Base-by-base conservation (phyloP, 2,888 invertebrate genomes). In the Pocota personata region DNA sequence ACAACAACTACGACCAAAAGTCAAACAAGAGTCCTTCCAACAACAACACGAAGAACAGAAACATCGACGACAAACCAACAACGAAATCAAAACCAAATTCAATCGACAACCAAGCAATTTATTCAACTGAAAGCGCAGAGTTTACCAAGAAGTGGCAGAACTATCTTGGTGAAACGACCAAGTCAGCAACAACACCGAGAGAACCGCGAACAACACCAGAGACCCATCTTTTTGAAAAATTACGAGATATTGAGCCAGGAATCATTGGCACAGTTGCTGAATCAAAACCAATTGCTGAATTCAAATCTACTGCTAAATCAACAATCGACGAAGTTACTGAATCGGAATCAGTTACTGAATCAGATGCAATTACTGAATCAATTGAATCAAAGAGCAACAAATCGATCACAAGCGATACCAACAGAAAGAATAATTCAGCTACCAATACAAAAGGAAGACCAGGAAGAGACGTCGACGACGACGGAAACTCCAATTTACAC, bases 161-260 rank as follows among this genome's bases (percentile, higher is more conserved):
- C 84, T n/a, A 71, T 80, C 10, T 64, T 86, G 66, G 71, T 82
- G 35, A 67, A 37, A 55, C 60, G 76, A 12, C 58, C 27, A 8
- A 67, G 32, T 12, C 48, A 27, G 8, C 43, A 64, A 32, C 46
- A 48, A 8, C 24, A 50, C 48, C 30, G 1, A 21, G 50, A 43
- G 52, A 19, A 30, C 8, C 30, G 21, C 52, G 6, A 46, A 27
- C 72, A 30, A 52, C 66, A 40, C 7, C 66, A 12, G 64, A 76
- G 32, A 37, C 71, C 32, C 8, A 24, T 55, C n/a, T 76, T 71
- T 86, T 76, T 77, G 73, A 82, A 37, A 66, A 82, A 76, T 7
- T 84, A 32, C 84, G 84, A 84, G 84, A 84, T 79, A 64, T 80
- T 84, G 84, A 84, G 55, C 84, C 84, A 69, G 84, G 84, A 84